Percentiles rank a stretch among this genome's conserved stretches.
Evolutionary conservation across 2,888 invertebrate species (phyloP).

Genomic region (Opisthograptis luteolata): DNA sequence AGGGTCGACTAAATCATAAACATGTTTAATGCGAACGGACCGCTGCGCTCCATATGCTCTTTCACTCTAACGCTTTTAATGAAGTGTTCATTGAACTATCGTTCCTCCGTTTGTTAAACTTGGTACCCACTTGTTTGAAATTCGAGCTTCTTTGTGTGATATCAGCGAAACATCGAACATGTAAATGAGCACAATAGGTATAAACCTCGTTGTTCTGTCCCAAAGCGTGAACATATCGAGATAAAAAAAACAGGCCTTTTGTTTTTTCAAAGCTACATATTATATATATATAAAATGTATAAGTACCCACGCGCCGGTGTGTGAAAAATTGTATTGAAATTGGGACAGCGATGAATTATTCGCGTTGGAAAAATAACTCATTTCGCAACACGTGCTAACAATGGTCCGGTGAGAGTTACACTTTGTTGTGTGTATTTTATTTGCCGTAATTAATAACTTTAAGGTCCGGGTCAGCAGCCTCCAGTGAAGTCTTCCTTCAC

Average conservation of each 20-base stretch:
- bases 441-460: slow-evolving; percentile 27
- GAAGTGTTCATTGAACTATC: slow-evolving; percentile 50
- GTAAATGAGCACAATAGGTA: slow-evolving; percentile 20
- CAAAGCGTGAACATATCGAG: slow-evolving; percentile 17
- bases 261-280: slow-evolving; percentile 22
- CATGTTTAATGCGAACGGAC: slow-evolving; percentile 52
- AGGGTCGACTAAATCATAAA: slow-evolving; percentile 73
- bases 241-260: slow-evolving; percentile 22
- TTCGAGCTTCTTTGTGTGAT: slow-evolving; percentile 17
- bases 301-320: slow-evolving; percentile 20
- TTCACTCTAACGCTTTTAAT: slow-evolving; percentile 54
- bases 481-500: too few relatives aligned
- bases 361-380: slow-evolving; percentile 61
- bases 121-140: slow-evolving; percentile 20
- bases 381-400: slow-evolving; percentile 59
- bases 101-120: slow-evolving; percentile 16
- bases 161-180: slow-evolving; percentile 6
- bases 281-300: too few relatives aligned
- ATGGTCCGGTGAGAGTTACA: slow-evolving; percentile 50
- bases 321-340: slow-evolving; percentile 53
- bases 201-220: slow-evolving; percentile 19
- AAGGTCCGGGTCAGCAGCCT: too few relatives aligned
- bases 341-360: slow-evolving; percentile 56
- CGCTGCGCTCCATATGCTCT: slow-evolving; percentile 42
- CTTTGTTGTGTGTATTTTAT: slow-evolving; percentile 44